These are phyloP conservation scores for Hippocampus abdominalis DNA, from an alignment of 2,113 vertebrate genomes.

Conservation along the genomic window DNA sequence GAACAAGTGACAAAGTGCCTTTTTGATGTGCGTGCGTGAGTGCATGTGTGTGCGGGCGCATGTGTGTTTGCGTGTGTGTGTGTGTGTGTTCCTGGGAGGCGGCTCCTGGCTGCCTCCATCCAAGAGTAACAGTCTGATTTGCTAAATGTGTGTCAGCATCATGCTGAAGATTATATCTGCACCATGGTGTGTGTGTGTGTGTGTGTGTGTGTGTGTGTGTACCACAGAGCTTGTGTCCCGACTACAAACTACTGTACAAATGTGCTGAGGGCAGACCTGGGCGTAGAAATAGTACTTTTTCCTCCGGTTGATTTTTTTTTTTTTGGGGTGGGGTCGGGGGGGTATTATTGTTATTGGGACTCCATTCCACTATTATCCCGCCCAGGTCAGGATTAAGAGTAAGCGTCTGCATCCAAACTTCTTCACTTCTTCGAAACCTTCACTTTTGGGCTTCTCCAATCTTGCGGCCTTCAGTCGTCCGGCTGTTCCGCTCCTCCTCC, in stretches of 20 bases:
- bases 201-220: conserved; percentile 30
- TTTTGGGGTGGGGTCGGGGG: background rate
- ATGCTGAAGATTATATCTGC: conserved; percentile 58
- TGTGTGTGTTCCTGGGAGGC: conserved; percentile 43
- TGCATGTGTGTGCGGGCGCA: background rate
- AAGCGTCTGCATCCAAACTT: conserved; percentile 37
- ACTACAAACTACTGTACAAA: conserved; percentile 59
- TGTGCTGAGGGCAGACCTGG: conserved; percentile 63
- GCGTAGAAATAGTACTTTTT: conserved; percentile 21
- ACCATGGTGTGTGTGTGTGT: conserved; percentile 39
- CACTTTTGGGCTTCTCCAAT: conserved; percentile 65
- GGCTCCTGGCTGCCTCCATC: conserved; percentile 43
- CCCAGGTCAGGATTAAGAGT: conserved; percentile 52
- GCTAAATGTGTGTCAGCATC: conserved; percentile 44
- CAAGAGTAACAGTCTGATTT: conserved; percentile 73
- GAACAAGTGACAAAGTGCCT: conserved; percentile 68
- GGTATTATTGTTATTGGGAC: conserved; percentile 28
- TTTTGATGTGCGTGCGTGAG: conserved; percentile 35
- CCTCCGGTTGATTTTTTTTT: background rate
- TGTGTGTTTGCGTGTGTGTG: background rate
- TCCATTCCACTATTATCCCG: conserved; percentile 16
- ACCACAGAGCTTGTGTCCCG: conserved; percentile 48
- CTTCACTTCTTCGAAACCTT: conserved; percentile 44
- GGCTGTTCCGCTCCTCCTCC: conserved; percentile 40
- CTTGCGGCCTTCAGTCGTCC: conserved; percentile 48